Conservation (phyloP, 2,113 vertebrate species). For the Siniperca chuatsi region DNA sequence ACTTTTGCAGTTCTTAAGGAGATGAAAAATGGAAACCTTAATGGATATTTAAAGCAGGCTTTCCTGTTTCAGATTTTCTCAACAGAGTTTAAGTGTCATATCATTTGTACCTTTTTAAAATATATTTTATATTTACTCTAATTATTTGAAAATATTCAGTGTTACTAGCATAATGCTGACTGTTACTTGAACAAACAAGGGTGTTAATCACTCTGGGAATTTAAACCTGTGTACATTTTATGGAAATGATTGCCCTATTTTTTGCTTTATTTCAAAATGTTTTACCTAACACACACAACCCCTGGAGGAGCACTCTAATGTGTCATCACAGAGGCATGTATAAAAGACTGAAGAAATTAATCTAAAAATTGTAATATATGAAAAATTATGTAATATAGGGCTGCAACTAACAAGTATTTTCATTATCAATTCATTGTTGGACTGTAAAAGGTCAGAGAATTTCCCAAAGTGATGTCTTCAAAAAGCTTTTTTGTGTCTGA, state of each 20-base stretch:
- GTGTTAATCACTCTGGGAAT: background rate
- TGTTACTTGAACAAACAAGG: conserved; percentile 18
- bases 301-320: background rate
- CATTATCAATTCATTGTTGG: background rate
- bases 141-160: background rate
- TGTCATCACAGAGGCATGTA: background rate
- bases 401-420: background rate
- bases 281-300: background rate
- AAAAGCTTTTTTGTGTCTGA: background rate
- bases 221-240: background rate
- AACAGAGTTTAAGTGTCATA: background rate
- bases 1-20: background rate
- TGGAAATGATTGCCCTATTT: background rate
- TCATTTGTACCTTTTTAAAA: background rate
- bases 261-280: background rate
- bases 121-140: background rate
- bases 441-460: background rate
- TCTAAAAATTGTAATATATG: background rate
- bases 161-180: background rate
- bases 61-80: background rate
- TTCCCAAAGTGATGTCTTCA: no score
- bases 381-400: background rate
- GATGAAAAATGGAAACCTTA: background rate
- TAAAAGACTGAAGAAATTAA: background rate
- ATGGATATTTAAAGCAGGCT: background rate